phyloP scores from a whole-genome alignment of 2,888 invertebrate species.

The Ephialtes manifestator region DNA sequence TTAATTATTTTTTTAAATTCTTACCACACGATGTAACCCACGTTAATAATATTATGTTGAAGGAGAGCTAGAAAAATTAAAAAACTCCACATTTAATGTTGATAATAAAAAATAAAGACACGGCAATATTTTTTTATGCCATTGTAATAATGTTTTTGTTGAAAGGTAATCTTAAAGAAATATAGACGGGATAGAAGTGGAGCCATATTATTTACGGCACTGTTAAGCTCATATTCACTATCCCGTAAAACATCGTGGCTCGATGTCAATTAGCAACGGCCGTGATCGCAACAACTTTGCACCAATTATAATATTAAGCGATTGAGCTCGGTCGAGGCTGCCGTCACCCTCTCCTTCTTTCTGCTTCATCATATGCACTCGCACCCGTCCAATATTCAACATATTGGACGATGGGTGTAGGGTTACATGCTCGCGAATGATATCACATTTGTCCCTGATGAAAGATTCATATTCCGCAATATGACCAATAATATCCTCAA shows the following conservation, averaged over 20 bases:
- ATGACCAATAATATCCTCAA: too few relatives aligned
- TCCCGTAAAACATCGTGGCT: conserved; percentile 29
- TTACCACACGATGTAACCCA: too few relatives aligned
- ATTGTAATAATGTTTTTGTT: too few relatives aligned
- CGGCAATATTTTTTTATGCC: too few relatives aligned
- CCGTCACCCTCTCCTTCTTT: too few relatives aligned
- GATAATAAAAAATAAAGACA: neutral
- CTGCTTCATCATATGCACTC: conserved; percentile 20
- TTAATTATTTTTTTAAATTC: too few relatives aligned
- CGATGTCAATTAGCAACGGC: conserved; percentile 69
- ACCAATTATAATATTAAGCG: conserved; percentile 79
- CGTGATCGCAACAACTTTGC: conserved; percentile 79
- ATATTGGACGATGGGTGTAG: neutral
- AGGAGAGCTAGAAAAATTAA: neutral
- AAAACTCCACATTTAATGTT: neutral
- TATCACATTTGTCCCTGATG: conserved; percentile 37
- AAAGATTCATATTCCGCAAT: conserved; percentile 6
- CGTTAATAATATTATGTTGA: neutral
- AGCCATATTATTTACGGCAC: neutral
- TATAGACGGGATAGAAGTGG: neutral
- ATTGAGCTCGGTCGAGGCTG: conserved; percentile 30
- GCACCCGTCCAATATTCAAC: conserved; percentile 7
- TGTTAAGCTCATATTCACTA: neutral
- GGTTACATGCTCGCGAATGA: conserved; percentile 22
- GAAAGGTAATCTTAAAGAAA: too few relatives aligned